Evolutionary conservation across 2,888 invertebrate species (phyloP).

Genomic region (Megamerina dolium): DNA sequence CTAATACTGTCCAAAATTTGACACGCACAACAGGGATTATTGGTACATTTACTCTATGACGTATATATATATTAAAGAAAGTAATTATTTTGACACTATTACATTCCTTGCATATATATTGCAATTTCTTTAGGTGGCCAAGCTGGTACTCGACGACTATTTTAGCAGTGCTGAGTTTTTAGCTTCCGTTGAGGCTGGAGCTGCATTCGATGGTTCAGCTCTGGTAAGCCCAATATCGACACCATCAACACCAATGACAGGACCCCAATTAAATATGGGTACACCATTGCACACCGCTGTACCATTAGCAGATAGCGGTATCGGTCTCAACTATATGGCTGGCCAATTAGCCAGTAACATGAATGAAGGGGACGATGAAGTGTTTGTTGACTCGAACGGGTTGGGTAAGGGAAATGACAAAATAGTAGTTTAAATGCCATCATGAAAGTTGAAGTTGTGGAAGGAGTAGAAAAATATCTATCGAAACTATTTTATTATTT

Average conservation of each 20-base stretch:
- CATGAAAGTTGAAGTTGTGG: too few relatives aligned
- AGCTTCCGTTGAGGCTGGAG: slow-evolving; percentile 48
- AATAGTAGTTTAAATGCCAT: too few relatives aligned
- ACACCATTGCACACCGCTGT: slow-evolving; percentile 33
- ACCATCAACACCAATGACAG: slow-evolving; percentile 43
- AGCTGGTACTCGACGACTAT: slow-evolving; percentile 81
- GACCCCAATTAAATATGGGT: slow-evolving; percentile 38
- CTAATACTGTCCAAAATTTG: too few relatives aligned
- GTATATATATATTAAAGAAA: too few relatives aligned
- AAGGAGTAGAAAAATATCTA: too few relatives aligned
- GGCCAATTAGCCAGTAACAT: slow-evolving; percentile 30
- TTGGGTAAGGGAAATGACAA: slow-evolving; percentile 14
- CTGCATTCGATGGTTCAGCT: slow-evolving; percentile 45
- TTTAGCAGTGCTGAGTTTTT: slow-evolving; percentile 54
- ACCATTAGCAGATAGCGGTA: slow-evolving; percentile 47
- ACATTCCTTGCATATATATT: background rate
- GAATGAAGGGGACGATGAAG: slow-evolving; percentile 47
- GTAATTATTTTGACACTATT: too few relatives aligned
- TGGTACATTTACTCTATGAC: too few relatives aligned
- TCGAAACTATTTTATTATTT: background rate
- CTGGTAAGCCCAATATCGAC: slow-evolving; percentile 44
- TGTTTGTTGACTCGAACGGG: slow-evolving; percentile 33
- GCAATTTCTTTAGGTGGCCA: slow-evolving; percentile 62
- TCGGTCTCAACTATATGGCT: slow-evolving; percentile 46
- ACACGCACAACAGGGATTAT: too few relatives aligned